Conservation (phyloP, 2,113 vertebrate genomes). For the Candoia aspera region DNA sequence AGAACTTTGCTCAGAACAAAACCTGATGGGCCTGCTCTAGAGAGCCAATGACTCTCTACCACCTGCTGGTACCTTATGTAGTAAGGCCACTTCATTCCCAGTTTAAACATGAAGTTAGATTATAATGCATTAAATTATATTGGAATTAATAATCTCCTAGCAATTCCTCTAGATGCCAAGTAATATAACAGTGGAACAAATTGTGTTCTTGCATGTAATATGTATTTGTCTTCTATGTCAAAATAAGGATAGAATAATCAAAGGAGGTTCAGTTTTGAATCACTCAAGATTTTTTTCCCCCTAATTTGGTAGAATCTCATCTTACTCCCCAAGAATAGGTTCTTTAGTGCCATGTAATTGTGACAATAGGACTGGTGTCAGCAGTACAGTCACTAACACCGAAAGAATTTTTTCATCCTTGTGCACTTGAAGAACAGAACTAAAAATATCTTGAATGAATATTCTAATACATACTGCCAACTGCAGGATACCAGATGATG, state of each 20-base stretch:
- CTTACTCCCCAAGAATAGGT: not conserved
- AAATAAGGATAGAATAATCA: slow-evolving; percentile 13
- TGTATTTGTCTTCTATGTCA: slow-evolving; percentile 4
- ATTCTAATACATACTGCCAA: not conserved
- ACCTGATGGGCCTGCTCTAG: not conserved
- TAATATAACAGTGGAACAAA: slow-evolving; percentile 24
- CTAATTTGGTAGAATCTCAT: not conserved
- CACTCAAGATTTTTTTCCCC: not conserved
- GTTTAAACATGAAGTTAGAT: slow-evolving; percentile 30
- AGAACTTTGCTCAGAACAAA: not conserved
- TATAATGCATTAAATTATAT: slow-evolving; percentile 23
- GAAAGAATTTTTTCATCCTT: not conserved
- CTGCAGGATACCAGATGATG: not conserved
- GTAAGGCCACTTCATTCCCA: not conserved
- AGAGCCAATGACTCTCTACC: not conserved
- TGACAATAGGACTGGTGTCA: not conserved
- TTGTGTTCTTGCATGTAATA: not conserved
- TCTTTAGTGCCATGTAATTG: not conserved
- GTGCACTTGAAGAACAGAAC: not conserved
- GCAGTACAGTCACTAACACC: not conserved
- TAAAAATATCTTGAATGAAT: not conserved
- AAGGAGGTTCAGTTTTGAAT: not conserved
- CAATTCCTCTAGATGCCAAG: slow-evolving; percentile 8
- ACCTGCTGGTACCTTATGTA: not conserved
- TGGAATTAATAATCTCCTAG: slow-evolving; percentile 24